Conservation (phyloP, 2,113 vertebrate species). For the Callithrix jacchus region DNA sequence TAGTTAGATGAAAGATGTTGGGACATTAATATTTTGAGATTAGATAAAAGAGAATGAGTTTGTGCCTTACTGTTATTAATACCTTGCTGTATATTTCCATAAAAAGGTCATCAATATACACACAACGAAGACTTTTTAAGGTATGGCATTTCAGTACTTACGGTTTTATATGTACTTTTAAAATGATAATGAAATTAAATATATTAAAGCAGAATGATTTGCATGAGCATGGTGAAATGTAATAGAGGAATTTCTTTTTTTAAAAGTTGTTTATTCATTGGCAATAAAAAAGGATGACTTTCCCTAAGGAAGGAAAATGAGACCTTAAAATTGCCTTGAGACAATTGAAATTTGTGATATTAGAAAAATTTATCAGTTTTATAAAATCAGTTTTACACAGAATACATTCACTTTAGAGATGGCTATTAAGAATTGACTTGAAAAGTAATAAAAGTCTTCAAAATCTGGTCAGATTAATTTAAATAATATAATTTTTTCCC, state of each 20-base stretch:
- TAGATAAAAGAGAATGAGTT: background rate
- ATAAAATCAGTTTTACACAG: conserved; percentile 39
- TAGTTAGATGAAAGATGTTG: background rate
- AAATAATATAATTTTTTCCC: background rate
- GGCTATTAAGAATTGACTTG: background rate
- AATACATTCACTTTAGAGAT: conserved; percentile 8
- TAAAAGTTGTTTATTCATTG: background rate
- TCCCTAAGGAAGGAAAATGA: background rate
- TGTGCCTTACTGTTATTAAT: background rate
- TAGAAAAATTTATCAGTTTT: conserved; percentile 26
- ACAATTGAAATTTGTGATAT: conserved; percentile 30
- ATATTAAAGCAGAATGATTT: background rate
- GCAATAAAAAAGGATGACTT: background rate
- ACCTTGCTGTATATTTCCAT: background rate
- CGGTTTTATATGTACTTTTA: background rate
- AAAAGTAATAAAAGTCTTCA: conserved; percentile 15
- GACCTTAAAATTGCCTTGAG: background rate
- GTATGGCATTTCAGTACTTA: background rate
- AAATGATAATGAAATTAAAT: background rate
- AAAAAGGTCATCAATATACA: background rate
- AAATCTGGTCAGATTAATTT: conserved; percentile 22
- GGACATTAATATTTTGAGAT: background rate
- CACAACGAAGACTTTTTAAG: background rate
- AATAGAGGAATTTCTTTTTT: background rate
- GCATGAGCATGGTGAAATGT: background rate